A percentile compares a stretch with the other conserved stretches of the same genome.
These are phyloP conservation scores for Hyppa rectilinea DNA, from an alignment of 2,888 invertebrate genomes.

Conservation along the genomic window DNA sequence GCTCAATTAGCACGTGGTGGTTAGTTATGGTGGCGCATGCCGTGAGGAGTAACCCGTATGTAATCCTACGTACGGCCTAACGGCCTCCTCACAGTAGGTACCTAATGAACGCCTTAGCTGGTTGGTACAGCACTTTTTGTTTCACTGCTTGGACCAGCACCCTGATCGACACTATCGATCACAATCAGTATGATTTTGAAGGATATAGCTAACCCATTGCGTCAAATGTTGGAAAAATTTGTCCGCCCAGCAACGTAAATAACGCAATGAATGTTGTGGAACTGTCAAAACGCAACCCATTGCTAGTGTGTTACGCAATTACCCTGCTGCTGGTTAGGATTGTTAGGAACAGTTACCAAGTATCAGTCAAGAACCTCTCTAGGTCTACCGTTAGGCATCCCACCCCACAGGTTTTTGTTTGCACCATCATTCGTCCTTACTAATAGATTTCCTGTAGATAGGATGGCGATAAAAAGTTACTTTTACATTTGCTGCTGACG, in stretches of 20 bases:
- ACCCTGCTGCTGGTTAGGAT: conserved; percentile 71
- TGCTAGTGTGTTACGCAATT: no score
- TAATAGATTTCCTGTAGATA: conserved; percentile 30
- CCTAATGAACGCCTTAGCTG: conserved; percentile 40
- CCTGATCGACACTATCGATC: no score
- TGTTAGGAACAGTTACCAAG: conserved; percentile 74
- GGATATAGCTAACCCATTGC: no score
- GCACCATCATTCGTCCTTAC: conserved; percentile 52
- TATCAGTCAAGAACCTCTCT: conserved; percentile 60
- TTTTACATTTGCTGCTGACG: not conserved
- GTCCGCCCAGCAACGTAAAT: no score
- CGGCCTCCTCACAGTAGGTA: conserved; percentile 13
- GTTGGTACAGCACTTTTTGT: conserved; percentile 68
- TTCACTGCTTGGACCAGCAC: conserved; percentile 52
- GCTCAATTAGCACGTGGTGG: conserved; percentile 30
- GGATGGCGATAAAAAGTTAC: not conserved
- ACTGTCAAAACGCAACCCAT: no score
- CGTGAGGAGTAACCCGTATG: conserved; percentile 21
- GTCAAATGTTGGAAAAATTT: no score
- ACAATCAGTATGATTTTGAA: no score
- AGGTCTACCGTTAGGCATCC: conserved; percentile 68
- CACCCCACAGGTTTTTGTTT: conserved; percentile 61
- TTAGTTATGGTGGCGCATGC: conserved; percentile 6
- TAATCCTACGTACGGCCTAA: conserved; percentile 41
- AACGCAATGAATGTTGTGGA: no score